Base-by-base conservation (phyloP, 53 echinoderm and acorn worm genomes). In the Echinometra lucunter region DNA sequence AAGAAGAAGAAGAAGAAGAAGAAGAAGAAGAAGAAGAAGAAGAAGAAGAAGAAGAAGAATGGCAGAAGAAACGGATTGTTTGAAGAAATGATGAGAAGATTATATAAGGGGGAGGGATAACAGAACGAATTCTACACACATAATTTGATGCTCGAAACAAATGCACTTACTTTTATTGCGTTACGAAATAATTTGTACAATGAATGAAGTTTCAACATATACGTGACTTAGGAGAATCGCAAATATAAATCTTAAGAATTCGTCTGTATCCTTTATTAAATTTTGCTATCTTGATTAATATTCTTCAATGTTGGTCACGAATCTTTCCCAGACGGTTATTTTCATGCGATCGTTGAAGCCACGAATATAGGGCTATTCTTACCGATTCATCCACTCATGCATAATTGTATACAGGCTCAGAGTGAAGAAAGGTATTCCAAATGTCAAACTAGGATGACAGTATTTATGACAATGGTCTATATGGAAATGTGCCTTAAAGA, bases 1-100 rank as follows among this genome's bases (percentile, higher is more conserved):
- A 89, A 89, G 89, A 89, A 58, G 58, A 89, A 89, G 89, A 58
- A 58, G 89, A 58, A 89, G 89, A 58, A 89, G 89, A 89, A 58
- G 89, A 95, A 69, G 70, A 69, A 69, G 70, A 69, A 69, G 70
- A 69, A 69, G 70, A 69, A 69, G 70, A 69, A 69, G 70, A 69
- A 69, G 70, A 69, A 69, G 70, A 69, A 69, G 70, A 53, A 53
- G 5, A 9, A 53, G 53, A 69, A 69, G 70, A 69, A 69, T 8
- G 18, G 32, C 7, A 74, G 74, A 37, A 34, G 32, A 37, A 34
- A 74, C 19, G 17, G 58, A 58, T 58, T 0, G 17, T 58, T 17
- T 53, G 58, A 19, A 58, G 16, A 18, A 58, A 58, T 10, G 16
- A 58, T 11, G 13, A 53, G 53, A 53, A 53, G 1, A 53, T 2